These are phyloP conservation scores for Daboia siamensis DNA, from an alignment of 2,113 vertebrate species.

Conservation along the genomic window DNA sequence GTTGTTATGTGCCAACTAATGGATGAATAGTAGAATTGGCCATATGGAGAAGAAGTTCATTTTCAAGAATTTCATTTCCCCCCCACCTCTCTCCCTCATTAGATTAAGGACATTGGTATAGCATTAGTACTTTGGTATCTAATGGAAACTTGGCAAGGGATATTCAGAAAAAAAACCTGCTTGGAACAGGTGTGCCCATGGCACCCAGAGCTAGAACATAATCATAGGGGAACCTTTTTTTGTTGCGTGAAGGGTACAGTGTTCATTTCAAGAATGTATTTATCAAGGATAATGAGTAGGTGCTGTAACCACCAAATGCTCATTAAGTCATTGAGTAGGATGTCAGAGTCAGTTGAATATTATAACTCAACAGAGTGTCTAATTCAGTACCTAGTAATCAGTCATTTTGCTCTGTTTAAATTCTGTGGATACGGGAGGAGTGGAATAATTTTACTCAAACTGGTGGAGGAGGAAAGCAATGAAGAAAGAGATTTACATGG, in stretches of 20 bases:
- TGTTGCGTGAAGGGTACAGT: neutral
- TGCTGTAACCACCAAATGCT: conserved; percentile 29
- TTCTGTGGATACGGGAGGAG: conserved; percentile 28
- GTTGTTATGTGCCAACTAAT: neutral
- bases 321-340: conserved; percentile 38
- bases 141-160: conserved; percentile 9
- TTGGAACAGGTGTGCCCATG: neutral
- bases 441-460: conserved; percentile 44
- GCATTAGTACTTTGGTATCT: neutral
- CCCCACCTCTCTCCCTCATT: neutral
- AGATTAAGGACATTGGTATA: neutral
- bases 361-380: conserved; percentile 32
- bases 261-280: neutral
- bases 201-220: neutral
- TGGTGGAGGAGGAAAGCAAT: conserved; percentile 10
- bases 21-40: neutral
- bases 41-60: neutral
- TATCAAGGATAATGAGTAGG: conserved; percentile 43
- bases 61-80: neutral
- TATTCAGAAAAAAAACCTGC: neutral
- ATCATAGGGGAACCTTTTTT: neutral
- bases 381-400: conserved; percentile 51
- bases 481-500: conserved; percentile 48
- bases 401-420: conserved; percentile 49
- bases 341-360: conserved; percentile 41